These are phyloP conservation scores for Sorex fumeus DNA, from an alignment of 2,113 vertebrate species.

Conservation along the genomic window DNA sequence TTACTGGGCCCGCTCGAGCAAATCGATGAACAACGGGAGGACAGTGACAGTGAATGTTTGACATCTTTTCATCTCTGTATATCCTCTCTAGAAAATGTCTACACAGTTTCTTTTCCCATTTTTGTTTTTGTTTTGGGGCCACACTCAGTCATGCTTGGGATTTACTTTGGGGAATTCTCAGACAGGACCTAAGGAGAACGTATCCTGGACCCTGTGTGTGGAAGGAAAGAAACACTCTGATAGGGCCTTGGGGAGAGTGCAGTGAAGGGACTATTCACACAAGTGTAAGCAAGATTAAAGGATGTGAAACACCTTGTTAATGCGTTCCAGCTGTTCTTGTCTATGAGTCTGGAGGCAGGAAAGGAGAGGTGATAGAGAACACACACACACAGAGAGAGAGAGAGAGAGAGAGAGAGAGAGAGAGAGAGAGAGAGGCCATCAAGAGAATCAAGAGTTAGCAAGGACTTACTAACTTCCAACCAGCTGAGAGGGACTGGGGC, in stretches of 20 bases:
- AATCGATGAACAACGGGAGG: too few species aligned
- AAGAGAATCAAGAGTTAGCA: neutral
- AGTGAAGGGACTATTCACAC: neutral
- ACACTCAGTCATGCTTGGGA: neutral
- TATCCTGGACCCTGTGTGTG: too few species aligned
- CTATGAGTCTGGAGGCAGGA: neutral
- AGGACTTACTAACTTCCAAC: neutral
- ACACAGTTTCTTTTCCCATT: neutral
- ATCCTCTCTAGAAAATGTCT: neutral
- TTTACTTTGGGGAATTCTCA: too few species aligned
- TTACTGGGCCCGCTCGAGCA: too few species aligned
- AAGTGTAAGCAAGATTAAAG: neutral
- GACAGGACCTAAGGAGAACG: neutral
- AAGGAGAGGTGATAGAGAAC: neutral
- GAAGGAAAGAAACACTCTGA: neutral
- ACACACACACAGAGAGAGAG: too few species aligned
- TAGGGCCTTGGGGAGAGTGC: neutral
- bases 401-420: too few species aligned
- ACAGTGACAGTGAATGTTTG: too few species aligned
- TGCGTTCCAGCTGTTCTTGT: neutral
- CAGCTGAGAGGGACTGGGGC: neutral
- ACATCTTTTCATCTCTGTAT: neutral
- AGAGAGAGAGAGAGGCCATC: neutral
- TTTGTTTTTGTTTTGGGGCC: constrained; percentile 12
- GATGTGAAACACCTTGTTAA: neutral